Evolutionary conservation across 2,797 vertebrate genomes (phyloP), one percentile per base, ranked within the genome.

Genomic region (Zalophus californianus): DNA sequence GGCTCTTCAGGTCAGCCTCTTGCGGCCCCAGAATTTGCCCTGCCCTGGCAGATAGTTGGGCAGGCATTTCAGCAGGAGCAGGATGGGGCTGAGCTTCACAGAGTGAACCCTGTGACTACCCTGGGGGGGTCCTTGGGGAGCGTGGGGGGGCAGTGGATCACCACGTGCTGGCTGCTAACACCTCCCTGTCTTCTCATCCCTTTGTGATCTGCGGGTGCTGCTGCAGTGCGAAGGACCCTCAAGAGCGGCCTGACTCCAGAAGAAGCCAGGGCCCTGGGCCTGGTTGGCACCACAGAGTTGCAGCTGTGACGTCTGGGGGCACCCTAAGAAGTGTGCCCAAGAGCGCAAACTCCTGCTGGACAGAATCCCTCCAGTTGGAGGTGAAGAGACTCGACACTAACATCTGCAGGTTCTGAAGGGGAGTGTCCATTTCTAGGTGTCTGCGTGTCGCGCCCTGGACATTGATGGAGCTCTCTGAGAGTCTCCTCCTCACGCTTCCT

Each of bases 201-300:
- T 83, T 62, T 84, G 9, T 94, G 93, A 79, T 92, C 92, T 82
- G 44, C 1, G 3, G 35, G 3, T 38, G 48, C 72, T 78, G 38
- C 3, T 90, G 50, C 98, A 99, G 99, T 99, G 98, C 99, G 99
- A 96, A 99, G 99, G 98, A 99, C 99, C 82, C 99, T 99, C 98
- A 99, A 99, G 99, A 99, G 98, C 0, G 99, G 99, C 96, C 98
- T 99, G 98, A 99, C 99, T 11, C 98, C 99, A 50, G 99, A 99
- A 98, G 99, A 99, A 98, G 99, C 99, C 80, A 99, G 99, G 94
- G 99, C 99, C 85, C 99, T 99, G 75, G 99, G 99, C 94, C 98
- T 99, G 97, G 99, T 99, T 94, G 99, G 99, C 90, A 99, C 99
- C 85, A 99, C 99, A 4, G 99, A 99, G 99, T 99, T 99, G 99